A percentile compares a stretch with the other conserved stretches of the same genome.
Conservation (phyloP, 2,797 vertebrate species). For the Thaleichthys pacificus region DNA sequence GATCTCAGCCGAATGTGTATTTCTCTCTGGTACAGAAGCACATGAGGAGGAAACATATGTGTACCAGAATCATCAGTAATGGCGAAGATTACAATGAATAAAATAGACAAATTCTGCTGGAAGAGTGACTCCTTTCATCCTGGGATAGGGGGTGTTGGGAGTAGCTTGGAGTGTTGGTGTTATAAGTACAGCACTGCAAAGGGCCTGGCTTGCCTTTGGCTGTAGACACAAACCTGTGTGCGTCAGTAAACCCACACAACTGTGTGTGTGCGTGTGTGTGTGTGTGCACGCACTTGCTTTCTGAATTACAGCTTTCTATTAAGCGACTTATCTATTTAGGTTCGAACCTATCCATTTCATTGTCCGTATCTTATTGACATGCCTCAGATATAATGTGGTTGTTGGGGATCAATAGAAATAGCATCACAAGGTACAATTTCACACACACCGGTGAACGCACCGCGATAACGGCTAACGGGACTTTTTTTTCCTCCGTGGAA, state of each 20-base stretch:
- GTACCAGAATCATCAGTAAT: constrained; percentile 19
- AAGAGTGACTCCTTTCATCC: neutral
- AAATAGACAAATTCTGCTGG: neutral
- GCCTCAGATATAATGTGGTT: constrained; percentile 30
- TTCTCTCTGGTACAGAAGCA: constrained; percentile 36
- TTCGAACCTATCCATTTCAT: constrained; percentile 10
- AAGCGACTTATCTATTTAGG: constrained; percentile 8
- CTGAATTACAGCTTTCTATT: constrained; percentile 16
- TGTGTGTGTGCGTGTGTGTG: constrained; percentile 13
- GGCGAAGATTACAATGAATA: constrained; percentile 36
- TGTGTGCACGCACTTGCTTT: constrained; percentile 23
- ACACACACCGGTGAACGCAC: constrained; percentile 24
- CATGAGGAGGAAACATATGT: constrained; percentile 55
- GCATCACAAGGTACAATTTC: constrained; percentile 24
- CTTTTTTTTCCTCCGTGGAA: constrained; percentile 34
- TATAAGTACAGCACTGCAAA: neutral
- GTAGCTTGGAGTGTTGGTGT: neutral
- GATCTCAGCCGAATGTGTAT: constrained; percentile 50
- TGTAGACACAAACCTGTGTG: neutral
- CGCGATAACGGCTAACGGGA: constrained; percentile 21
- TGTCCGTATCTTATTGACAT: constrained; percentile 2
- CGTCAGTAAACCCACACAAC: neutral
- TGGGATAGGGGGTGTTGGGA: neutral
- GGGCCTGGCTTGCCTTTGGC: neutral
- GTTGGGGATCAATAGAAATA: constrained; percentile 30